Evolutionary conservation across 1,140 invertebrate genomes (phyloP), one percentile per base, ranked within the genome.

Genomic region (Gryllus bimaculatus): DNA sequence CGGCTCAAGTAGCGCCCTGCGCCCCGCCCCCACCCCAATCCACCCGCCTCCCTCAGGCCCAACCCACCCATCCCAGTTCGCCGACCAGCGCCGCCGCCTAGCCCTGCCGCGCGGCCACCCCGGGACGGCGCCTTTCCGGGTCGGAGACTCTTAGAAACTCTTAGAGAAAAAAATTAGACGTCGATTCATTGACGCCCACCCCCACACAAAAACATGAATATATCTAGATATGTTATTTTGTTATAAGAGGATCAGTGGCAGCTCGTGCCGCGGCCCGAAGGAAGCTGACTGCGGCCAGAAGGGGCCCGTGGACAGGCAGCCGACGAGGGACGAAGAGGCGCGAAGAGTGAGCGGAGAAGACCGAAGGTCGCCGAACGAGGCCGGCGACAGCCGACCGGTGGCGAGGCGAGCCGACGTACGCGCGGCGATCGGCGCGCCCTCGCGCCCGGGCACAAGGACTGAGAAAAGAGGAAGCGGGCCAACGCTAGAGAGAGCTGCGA

Each of bases 1-100:
- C 88, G 92, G 85, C 88, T 94, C 83, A 88, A 89, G 85, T 88
- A 88, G 84, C 83, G 54, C 75, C 73, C 49, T 79, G 8, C 12
- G 26, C 79, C 74, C 73, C 8, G 66, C 26, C 26, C 10, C 54
- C 54, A 7, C 54, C 54, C 54, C 10, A 0, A 10, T 2, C 10
- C 54, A 8, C 49, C 49, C 49, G 49, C 49, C 49, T 8, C 49
- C 49, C 49, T 15, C 54, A 18, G 26, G 1, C 26, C 26, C 26
- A 39, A 1, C 26, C 26, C 26, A 39, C 26, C 26, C 10, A 18
- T 7, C 54, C 54, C 54, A 0, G 2, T 10, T 18, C 54, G 2
- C 54, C 54, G 54, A 39, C 54, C 54, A 66, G 10, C 54, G 18
- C 54, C 54, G 18, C 54, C 54, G 2, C 54, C n/a, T n/a, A n/a